Percentiles rank a stretch among this genome's conserved stretches.
These are phyloP conservation scores for Chiroxiphia lanceolata DNA, from an alignment of 2,797 vertebrate genomes.

Conservation along the genomic window DNA sequence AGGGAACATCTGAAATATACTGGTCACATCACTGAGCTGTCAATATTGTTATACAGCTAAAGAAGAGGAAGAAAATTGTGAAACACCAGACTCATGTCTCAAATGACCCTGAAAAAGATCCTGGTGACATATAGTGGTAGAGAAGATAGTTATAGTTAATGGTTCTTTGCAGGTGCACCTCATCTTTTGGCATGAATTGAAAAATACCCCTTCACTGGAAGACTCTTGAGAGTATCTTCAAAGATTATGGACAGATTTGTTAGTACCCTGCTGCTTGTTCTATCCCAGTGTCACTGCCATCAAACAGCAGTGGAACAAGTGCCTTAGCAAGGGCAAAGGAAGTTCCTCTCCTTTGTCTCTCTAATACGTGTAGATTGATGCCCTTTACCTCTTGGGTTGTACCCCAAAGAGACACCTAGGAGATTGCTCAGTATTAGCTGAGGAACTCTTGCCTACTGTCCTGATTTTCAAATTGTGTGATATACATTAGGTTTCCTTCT, in stretches of 20 bases:
- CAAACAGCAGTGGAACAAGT: not conserved
- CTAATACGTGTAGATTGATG: not conserved
- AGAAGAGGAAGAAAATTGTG: not conserved
- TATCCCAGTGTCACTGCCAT: not conserved
- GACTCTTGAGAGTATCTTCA: not conserved
- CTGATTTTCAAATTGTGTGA: not conserved
- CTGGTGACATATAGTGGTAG: not conserved
- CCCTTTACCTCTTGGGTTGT: not conserved
- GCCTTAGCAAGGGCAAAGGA: not conserved
- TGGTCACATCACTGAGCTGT: not conserved
- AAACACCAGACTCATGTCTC: not conserved
- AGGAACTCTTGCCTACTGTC: not conserved
- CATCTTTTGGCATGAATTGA: fast-evolving
- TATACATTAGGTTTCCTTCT: not conserved
- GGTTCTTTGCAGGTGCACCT: not conserved
- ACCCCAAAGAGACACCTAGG: not conserved
- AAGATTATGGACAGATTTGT: not conserved
- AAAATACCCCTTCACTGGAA: not conserved
- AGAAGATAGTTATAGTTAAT: not conserved
- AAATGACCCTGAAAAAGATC: not conserved
- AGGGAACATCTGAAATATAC: not conserved
- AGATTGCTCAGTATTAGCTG: not conserved
- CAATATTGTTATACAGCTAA: not conserved
- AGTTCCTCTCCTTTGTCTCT: not conserved
- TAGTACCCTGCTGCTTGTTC: not conserved